A percentile compares a stretch with the other conserved stretches of the same genome.
Evolutionary conservation across 2,888 invertebrate genomes (phyloP).

Genomic region (Caenorhabditis sp.): DNA sequence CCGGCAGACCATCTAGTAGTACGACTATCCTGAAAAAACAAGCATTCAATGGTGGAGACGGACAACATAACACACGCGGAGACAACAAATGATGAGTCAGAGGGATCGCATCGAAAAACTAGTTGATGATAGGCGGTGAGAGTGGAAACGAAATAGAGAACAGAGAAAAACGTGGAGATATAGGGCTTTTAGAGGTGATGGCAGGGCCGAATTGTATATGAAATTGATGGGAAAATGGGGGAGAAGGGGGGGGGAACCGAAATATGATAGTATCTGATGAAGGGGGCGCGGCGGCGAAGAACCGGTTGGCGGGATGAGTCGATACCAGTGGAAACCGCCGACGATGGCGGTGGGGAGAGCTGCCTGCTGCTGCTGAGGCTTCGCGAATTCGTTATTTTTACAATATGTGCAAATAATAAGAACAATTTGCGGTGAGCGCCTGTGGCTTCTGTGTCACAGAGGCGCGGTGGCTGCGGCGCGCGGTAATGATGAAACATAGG

Average conservation of each 20-base stretch:
- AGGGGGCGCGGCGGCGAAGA: conserved; percentile 18
- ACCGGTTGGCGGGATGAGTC: conserved; percentile 38
- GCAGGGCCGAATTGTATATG: conserved; percentile 28
- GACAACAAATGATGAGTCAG: conserved; percentile 47
- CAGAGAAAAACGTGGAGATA: conserved; percentile 18
- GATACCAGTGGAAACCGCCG: conserved; percentile 16
- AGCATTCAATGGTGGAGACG: conserved; percentile 16
- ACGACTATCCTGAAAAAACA: conserved; percentile 48
- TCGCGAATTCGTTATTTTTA: conserved; percentile 23
- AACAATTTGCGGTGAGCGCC: conserved; percentile 27
- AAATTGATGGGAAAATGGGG: no score
- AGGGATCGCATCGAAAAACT: conserved; percentile 18
- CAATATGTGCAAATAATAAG: conserved; percentile 48
- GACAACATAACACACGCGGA: conserved; percentile 16
- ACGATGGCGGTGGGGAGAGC: conserved; percentile 3
- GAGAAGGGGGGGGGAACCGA: conserved; percentile 10
- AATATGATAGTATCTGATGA: conserved; percentile 39
- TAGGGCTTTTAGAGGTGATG: conserved; percentile 19
- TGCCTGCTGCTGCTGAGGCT: not conserved
- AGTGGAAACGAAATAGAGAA: conserved; percentile 4
- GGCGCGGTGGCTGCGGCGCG: no score
- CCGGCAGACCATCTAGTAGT: conserved; percentile 47
- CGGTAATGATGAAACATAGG: conserved; percentile 60
- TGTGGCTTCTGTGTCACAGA: conserved; percentile 7
- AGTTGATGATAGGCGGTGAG: conserved; percentile 8